Evolutionary conservation across 2,113 vertebrate genomes (phyloP).

Genomic region (Alligator sinensis): DNA sequence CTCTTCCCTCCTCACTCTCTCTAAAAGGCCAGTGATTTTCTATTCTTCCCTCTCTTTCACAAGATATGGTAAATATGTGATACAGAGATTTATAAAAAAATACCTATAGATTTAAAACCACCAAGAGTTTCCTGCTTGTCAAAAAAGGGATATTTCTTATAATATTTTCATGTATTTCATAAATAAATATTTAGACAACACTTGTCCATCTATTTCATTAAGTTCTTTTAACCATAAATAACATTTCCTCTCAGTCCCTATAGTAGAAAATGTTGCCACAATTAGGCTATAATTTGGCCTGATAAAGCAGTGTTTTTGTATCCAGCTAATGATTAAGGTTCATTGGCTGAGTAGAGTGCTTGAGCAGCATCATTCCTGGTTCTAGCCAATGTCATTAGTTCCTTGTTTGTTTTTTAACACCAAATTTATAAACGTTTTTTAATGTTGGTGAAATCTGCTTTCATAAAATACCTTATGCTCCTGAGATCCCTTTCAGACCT

Average conservation of each 20-base stretch:
- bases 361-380: not conserved
- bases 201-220: not conserved
- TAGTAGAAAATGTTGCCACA: not conserved
- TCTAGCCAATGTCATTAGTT: not conserved
- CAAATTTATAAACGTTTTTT: not conserved
- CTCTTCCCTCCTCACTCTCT: rapidly evolving
- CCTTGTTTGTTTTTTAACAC: not conserved
- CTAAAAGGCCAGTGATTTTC: not conserved
- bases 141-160: not conserved
- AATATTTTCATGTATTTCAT: not conserved
- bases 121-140: not conserved
- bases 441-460: not conserved
- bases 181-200: not conserved
- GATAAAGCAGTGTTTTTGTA: not conserved
- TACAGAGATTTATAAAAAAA: not conserved
- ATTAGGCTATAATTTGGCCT: not conserved
- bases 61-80: not conserved
- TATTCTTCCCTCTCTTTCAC: not conserved
- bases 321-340: not conserved
- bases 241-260: not conserved
- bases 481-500: not conserved
- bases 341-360: not conserved
- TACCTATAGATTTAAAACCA: not conserved
- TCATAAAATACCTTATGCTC: not conserved
- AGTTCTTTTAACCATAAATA: not conserved